Base-by-base conservation (phyloP, 2,888 invertebrate species). In the Ischnus inquisitorius region DNA sequence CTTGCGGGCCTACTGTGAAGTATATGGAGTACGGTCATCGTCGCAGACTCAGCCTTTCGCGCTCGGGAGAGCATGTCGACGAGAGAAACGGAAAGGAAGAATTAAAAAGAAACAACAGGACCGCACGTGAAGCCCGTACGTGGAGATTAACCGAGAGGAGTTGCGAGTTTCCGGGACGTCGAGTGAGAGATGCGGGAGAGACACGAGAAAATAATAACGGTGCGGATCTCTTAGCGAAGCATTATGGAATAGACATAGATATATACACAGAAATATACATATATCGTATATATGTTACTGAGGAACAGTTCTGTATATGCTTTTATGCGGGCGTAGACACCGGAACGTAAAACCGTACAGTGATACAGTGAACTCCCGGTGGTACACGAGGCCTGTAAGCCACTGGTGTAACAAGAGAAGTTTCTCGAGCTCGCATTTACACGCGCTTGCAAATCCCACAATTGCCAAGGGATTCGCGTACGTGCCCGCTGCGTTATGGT, bases 291-390 rank as follows among this genome's bases (percentile, higher is more conserved):
- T 16, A 46, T 41, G 46, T 28, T 28, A 16, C 10, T 39, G 22
- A 60, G 62, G 10, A n/a, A 22, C 22, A 22, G 41, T 60, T 16
- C 41, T 62, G 57, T 60, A 68, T 48, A 22, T 71, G 60, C 74
- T 68, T 84, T 84, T 81, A 81, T 78, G 78, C 81, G 69, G 81
- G 78, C 34, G 60, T 80, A 78, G 48, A 60, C 72, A 78, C 77
- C 77, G 80, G 39, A 84, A 81, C 77, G 68, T 64, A 39, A 51
- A 64, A 74, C 16, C 19, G 62, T 54, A 54, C 43, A 12, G 39
- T 54, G 51, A 64, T 71, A 79, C 69, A 22, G 64, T 39, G 51
- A 65, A 28, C n/a, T 25, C 46, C 28, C n/a, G 22, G 14, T 64
- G 16, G 64, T 64, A 22, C 64, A 12, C 39, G 10, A 34, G 64